Conservation (phyloP, 2,888 invertebrate species). For the Acronicta psi region DNA sequence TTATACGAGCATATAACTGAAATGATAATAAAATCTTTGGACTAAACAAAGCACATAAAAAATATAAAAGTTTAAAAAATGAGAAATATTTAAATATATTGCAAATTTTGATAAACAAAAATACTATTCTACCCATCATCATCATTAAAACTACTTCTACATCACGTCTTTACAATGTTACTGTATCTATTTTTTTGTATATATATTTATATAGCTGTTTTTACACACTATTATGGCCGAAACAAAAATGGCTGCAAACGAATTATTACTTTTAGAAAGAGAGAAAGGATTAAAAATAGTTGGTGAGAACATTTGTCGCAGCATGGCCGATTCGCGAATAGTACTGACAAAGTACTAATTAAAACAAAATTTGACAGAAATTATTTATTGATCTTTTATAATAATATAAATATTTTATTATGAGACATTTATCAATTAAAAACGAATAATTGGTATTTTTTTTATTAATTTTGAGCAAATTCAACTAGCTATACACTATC, state of each 20-base stretch:
- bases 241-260: conserved; percentile 30
- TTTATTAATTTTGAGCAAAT: conserved; percentile 55
- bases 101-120: conserved; percentile 40
- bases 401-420: conserved; percentile 10
- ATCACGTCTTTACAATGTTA: conserved; percentile 50
- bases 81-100: conserved; percentile 37
- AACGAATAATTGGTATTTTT: conserved; percentile 38
- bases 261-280: conserved; percentile 10
- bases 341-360: conserved; percentile 5
- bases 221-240: conserved; percentile 50
- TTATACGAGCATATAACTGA: conserved; percentile 65
- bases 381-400: conserved; percentile 3
- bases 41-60: conserved; percentile 64
- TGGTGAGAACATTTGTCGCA: conserved; percentile 1
- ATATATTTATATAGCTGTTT: conserved; percentile 10
- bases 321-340: conserved; percentile 9
- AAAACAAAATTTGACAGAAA: not conserved
- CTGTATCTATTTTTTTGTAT: conserved; percentile 30
- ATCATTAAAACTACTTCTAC: conserved; percentile 40
- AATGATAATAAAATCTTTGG: conserved; percentile 70
- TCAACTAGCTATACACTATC: conserved; percentile 50
- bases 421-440: conserved; percentile 21
- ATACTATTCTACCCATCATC: conserved; percentile 34
- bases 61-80: conserved; percentile 48
- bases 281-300: not conserved